Base-by-base conservation (phyloP, 2,113 vertebrate genomes). In the Myiozetetes cayanensis region DNA sequence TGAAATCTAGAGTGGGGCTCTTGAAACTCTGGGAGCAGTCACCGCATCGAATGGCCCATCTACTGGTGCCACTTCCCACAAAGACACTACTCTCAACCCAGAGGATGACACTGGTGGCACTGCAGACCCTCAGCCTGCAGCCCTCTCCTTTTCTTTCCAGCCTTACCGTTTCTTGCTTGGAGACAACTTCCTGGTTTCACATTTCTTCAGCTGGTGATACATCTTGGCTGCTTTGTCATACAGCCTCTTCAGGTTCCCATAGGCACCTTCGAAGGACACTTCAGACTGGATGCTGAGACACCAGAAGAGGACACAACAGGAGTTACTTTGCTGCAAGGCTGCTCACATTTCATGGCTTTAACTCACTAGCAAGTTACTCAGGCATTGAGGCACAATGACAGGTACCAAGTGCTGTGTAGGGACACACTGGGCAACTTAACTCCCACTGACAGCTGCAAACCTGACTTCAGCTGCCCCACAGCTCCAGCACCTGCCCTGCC, bases 161-260 rank as follows among this genome's bases (percentile, higher is more conserved):
- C 74, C 94, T 97, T 77, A 99, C 99, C 99, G 97, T 96, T 99
- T 99, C 71, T 98, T 99, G 90, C 99, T 98, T 2, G 99, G 99
- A 4, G 99, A 99, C 39, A 99, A 93, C 90, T 98, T 99, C 88
- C 99, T 98, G 85, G 98, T 98, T 86, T 99, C 99, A 53, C 98
- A 98, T 87, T 99, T 99, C 98, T 99, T 99, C 96, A 99, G 96
- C 92, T 99, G 99, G 49, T 99, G 99, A 95, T 99, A 99, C 98
- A 99, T 99, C 95, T 99, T 99, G 91, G 98, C 98, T 31, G 99
- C 99, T 97, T 99, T 99, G 96, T 99, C 99, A 31, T 99, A 99
- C 1, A 99, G 98, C 43, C 99, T 98, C 97, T 99, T 99, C 96
- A 99, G 98, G 97, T 99, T 99, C 55, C 99, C 99, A 2, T 98